Conservation (phyloP, 2,888 invertebrate genomes). For the Aporophyla lueneburgensis region DNA sequence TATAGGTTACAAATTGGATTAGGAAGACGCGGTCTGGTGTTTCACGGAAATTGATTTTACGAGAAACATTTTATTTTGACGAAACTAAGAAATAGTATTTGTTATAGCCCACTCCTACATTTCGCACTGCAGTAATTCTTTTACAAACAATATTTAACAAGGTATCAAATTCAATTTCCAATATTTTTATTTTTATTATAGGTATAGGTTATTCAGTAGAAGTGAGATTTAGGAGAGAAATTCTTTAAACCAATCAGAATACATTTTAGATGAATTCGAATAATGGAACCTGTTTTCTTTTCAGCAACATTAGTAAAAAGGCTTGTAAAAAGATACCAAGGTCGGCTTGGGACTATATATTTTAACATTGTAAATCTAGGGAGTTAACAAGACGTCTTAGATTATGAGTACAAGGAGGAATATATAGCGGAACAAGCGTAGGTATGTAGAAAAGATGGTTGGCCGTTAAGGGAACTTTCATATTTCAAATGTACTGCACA, state of each 20-base stretch:
- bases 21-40: constrained; percentile 76
- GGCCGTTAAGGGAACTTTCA: neutral
- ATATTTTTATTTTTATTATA: neutral
- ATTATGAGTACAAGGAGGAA: neutral
- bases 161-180: neutral
- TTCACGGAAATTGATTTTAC: constrained; percentile 76
- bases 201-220: no score
- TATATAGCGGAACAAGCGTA: neutral
- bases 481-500: constrained; percentile 15
- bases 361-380: neutral
- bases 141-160: neutral
- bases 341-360: neutral
- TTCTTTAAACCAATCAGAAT: neutral
- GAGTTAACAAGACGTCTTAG: neutral
- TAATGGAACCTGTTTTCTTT: neutral
- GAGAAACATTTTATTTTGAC: constrained; percentile 66
- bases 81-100: constrained; percentile 44
- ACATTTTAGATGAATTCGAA: neutral
- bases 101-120: neutral
- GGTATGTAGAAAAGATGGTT: neutral
- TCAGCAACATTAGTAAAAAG: neutral
- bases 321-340: neutral
- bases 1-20: constrained; percentile 82
- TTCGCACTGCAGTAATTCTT: neutral
- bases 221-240: no score